Percentiles rank a stretch among this genome's conserved stretches.
Evolutionary conservation across 2,113 vertebrate species (phyloP).

Genomic region (Aviceda subcristata): DNA sequence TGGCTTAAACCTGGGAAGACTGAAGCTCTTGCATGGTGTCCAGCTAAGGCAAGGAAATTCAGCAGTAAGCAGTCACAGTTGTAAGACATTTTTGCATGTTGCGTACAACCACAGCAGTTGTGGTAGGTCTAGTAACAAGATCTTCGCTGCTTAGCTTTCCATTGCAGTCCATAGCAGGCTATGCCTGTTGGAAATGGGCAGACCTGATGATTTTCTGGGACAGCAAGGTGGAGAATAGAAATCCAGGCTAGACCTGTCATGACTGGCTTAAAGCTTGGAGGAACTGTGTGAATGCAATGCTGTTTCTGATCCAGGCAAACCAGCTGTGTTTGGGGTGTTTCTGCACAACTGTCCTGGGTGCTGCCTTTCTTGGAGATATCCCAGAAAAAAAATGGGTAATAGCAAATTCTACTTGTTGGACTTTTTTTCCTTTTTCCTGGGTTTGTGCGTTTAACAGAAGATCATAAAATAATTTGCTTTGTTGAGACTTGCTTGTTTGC

Average conservation of each 20-base stretch:
- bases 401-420: not conserved
- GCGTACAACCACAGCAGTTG: not conserved
- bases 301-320: not conserved
- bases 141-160: not conserved
- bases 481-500: not conserved
- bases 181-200: not conserved
- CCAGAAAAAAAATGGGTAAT: not conserved
- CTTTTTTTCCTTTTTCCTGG: not conserved
- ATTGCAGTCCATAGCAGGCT: not conserved
- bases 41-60: not conserved
- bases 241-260: not conserved
- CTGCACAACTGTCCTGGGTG: not conserved
- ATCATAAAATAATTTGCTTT: not conserved
- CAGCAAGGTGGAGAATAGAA: not conserved
- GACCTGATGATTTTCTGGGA: not conserved
- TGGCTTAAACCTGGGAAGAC: not conserved
- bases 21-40: not conserved
- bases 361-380: not conserved
- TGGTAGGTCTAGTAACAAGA: not conserved
- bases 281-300: not conserved
- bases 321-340: not conserved
- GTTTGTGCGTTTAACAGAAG: not conserved
- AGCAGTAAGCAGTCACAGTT: not conserved
- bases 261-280: not conserved
- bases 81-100: fast-evolving